Percentiles rank a stretch among this genome's conserved stretches.
These are phyloP conservation scores for Urocynchramus pylzowi DNA, from an alignment of 2,113 vertebrate genomes.

Conservation along the genomic window DNA sequence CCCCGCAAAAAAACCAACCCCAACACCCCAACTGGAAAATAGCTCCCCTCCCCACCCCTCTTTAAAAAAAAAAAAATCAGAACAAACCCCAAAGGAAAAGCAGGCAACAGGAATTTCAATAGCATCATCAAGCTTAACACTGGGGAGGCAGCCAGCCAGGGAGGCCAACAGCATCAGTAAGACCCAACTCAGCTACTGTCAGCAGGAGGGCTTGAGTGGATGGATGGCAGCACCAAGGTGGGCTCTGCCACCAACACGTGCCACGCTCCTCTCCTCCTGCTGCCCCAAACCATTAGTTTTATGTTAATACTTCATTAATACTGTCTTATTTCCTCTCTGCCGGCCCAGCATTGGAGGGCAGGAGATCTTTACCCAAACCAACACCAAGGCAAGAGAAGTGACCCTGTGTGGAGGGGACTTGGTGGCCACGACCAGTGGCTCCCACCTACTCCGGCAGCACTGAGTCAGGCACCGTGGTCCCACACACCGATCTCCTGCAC, in stretches of 20 bases:
- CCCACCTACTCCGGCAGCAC: not conserved
- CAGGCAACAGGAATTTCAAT: not conserved
- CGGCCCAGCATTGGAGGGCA: fast-evolving
- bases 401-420: not conserved
- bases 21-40: not conserved
- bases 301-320: constrained; percentile 10
- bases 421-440: fast-evolving
- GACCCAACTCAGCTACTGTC: not conserved
- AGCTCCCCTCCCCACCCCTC: not conserved
- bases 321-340: not conserved
- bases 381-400: not conserved
- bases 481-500: fast-evolving
- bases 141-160: not conserved
- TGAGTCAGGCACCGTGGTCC: fast-evolving
- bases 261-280: not conserved
- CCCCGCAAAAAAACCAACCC: not conserved
- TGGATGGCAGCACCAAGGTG: fast-evolving
- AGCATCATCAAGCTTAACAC: not conserved
- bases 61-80: not conserved
- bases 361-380: not conserved
- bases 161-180: not conserved
- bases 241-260: fast-evolving
- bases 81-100: not conserved
- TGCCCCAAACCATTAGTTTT: not conserved
- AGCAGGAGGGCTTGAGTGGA: not conserved